Percentiles rank a stretch among this genome's conserved stretches.
These are phyloP conservation scores for Dimorphilus gyrociliatus DNA, from an alignment of 2,888 invertebrate species.

Conservation along the genomic window DNA sequence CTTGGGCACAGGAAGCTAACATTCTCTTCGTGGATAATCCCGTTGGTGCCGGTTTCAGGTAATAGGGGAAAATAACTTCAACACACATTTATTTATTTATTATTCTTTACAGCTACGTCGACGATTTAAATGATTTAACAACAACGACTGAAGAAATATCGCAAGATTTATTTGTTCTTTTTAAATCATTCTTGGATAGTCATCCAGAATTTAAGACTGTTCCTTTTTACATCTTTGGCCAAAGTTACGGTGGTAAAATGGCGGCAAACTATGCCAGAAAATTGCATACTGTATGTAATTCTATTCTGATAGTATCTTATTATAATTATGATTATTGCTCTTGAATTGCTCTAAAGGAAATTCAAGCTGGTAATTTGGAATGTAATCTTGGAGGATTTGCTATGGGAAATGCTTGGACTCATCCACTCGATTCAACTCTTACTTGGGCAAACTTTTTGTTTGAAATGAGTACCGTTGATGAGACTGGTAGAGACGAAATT, in stretches of 20 bases:
- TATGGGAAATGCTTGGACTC: slow-evolving; percentile 16
- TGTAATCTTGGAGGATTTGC: slow-evolving; percentile 10
- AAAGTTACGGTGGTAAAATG: slow-evolving; percentile 16
- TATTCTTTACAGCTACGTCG: slow-evolving; percentile 16
- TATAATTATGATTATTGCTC: neutral
- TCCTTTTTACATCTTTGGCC: slow-evolving; percentile 13
- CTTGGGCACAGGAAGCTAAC: slow-evolving; percentile 11
- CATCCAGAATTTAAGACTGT: slow-evolving; percentile 9
- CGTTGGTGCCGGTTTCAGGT: slow-evolving; percentile 13
- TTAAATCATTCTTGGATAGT: slow-evolving; percentile 7
- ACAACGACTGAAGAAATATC: slow-evolving; percentile 8
- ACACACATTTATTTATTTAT: no score
- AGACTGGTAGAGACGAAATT: slow-evolving; percentile 6
- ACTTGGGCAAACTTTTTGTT: slow-evolving; percentile 13
- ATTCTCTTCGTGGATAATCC: slow-evolving; percentile 14
- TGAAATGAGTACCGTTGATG: slow-evolving; percentile 12
- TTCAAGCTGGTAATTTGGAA: slow-evolving; percentile 2
- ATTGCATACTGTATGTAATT: slow-evolving; percentile 8
- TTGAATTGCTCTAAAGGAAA: neutral
- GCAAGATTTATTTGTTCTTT: slow-evolving; percentile 6
- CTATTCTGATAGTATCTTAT: neutral
- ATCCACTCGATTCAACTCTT: slow-evolving; percentile 11
- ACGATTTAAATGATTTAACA: slow-evolving; percentile 7
- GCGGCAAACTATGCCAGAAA: slow-evolving; percentile 8
- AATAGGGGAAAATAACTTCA: no score